phyloP scores from a whole-genome alignment of 2,113 vertebrate species.

The Larimichthys polyactis region DNA sequence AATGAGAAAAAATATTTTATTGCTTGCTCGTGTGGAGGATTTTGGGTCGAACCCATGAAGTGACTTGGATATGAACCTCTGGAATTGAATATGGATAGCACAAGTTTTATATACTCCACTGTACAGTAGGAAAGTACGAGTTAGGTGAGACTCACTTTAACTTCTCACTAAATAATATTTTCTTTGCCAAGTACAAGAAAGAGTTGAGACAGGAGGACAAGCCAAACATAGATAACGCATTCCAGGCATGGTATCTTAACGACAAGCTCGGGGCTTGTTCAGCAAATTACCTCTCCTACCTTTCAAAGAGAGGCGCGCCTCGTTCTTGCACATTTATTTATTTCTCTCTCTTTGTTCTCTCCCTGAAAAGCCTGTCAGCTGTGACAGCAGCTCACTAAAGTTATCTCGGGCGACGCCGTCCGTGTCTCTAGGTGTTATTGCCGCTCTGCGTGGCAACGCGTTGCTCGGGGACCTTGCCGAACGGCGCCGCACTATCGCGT shows the following conservation, averaged over 20 bases:
- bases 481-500: not conserved
- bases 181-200: not conserved
- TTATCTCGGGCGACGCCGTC: constrained; percentile 33
- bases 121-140: not conserved
- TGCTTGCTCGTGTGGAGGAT: constrained; percentile 8
- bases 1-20: constrained; percentile 20
- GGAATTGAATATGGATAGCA: not conserved
- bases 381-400: constrained; percentile 50
- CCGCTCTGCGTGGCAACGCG: not conserved
- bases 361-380: constrained; percentile 46
- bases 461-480: constrained; percentile 23
- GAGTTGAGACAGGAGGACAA: constrained; percentile 15
- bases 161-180: not conserved
- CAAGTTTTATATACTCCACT: not conserved
- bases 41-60: not conserved
- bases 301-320: constrained; percentile 58
- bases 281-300: constrained; percentile 66
- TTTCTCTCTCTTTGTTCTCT: constrained; percentile 58
- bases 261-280: constrained; percentile 52
- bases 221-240: constrained; percentile 23
- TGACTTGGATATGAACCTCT: constrained; percentile 6
- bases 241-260: constrained; percentile 8
- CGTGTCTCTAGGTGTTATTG: constrained; percentile 36
- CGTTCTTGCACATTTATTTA: constrained; percentile 53
- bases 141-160: not conserved